Evolutionary conservation across 2,797 vertebrate genomes (phyloP), one percentile per base, ranked within the genome.

Genomic region (Myripristis murdjan): DNA sequence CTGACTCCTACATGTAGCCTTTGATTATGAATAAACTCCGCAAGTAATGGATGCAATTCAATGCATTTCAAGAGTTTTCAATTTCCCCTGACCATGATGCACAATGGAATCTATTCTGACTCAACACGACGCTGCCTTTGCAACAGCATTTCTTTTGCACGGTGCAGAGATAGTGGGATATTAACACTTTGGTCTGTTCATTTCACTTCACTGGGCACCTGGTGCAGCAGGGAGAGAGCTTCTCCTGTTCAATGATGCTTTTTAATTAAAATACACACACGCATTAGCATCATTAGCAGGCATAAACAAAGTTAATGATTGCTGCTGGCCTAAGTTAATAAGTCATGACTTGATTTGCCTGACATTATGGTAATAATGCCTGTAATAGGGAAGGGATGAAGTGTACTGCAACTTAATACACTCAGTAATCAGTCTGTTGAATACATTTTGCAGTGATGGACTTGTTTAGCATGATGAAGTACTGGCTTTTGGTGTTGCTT

Each of bases 241-340:
- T 44, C 54, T 26, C n/a, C 26, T 10, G n/a, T 72, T 66, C 60
- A 66, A 68, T 61, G 23, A 44, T 46, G 72, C 73, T 55, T 73
- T 85, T 81, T 73, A 79, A 75, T 74, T 59, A 77, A 61, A 53
- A n/a, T n/a, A 18, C 71, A 48, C 9, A 35, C 49, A 57, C 20
- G 15, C 31, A 54, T 74, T 49, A 43, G 57, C 23, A 43, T 75
- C 68, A 76, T 76, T 59, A 70, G 70, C 26, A 24, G 28, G 66
- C 43, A 53, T 23, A 39, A 31, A 59, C 22, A 24, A 53, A 64
- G 56, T 63, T 35, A 64, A 76, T 73, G 58, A 68, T 26, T 44
- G 60, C 58, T 62, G 58, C 54, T n/a, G 57, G 55, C n/a, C 39
- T 23, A 10, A 66, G 33, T 46, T 61, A 49, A 44, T 15, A 10